Evolutionary conservation across 2,888 invertebrate genomes (phyloP).

Genomic region (Ariolimax columbianus): DNA sequence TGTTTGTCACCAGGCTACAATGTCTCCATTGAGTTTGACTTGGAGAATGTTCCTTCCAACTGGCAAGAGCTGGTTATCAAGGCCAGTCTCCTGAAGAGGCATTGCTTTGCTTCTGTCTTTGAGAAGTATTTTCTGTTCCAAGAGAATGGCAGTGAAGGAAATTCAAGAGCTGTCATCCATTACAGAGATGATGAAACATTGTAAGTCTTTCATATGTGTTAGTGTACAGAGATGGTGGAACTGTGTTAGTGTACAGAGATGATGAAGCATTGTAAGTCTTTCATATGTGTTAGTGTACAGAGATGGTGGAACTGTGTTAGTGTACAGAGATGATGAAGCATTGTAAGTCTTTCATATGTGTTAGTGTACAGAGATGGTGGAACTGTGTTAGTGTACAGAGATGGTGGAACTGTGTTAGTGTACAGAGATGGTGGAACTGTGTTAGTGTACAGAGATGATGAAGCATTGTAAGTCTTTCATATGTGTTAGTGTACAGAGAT

Average conservation of each 20-base stretch:
- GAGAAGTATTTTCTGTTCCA: conserved; percentile 99
- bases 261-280: no score
- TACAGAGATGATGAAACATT: conserved; percentile 99
- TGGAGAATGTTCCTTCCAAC: conserved; percentile 93
- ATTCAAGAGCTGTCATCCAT: conserved; percentile 97
- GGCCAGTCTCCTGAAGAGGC: conserved; percentile 95
- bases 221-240: neutral
- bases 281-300: no score
- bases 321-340: no score
- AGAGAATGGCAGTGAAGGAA: conserved; percentile 92
- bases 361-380: no score
- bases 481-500: no score
- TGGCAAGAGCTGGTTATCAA: conserved; percentile 93
- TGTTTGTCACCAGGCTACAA: conserved; percentile 88
- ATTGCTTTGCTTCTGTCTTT: conserved; percentile 99
- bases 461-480: no score
- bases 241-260: neutral
- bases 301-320: no score
- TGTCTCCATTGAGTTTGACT: conserved; percentile 93
- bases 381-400: no score
- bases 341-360: no score
- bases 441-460: no score
- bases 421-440: no score
- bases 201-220: conserved; percentile 83
- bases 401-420: no score